Conservation (phyloP, 2,797 vertebrate genomes). For the Hyperoplus immaculatus region DNA sequence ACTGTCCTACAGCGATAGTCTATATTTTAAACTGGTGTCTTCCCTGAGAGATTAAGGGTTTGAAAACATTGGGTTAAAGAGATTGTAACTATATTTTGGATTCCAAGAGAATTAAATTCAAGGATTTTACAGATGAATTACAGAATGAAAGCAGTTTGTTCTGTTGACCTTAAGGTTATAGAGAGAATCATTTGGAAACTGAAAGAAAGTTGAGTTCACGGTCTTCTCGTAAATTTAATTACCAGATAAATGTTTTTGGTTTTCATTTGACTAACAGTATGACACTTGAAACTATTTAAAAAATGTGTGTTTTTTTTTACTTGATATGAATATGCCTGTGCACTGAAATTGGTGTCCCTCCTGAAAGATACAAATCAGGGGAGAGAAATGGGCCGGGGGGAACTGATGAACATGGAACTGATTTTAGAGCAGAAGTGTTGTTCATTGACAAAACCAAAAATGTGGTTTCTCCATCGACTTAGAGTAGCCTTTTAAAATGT, state of each 20-base stretch:
- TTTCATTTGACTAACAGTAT: constrained; percentile 45
- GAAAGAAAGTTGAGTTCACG: not conserved
- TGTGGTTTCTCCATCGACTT: too few species aligned
- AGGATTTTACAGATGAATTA: not conserved
- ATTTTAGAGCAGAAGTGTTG: constrained; percentile 21
- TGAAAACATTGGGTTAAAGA: not conserved
- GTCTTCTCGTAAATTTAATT: constrained; percentile 11
- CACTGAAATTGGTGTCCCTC: constrained; percentile 12
- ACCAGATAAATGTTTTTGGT: constrained; percentile 38
- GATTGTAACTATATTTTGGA: constrained; percentile 5
- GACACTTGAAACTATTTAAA: not conserved
- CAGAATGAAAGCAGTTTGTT: not conserved
- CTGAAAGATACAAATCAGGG: constrained; percentile 27
- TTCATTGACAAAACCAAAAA: too few species aligned
- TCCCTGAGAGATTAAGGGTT: not conserved
- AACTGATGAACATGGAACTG: constrained; percentile 48
- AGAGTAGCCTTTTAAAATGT: too few species aligned
- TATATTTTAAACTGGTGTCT: constrained; percentile 38
- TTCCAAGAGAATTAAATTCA: constrained; percentile 11
- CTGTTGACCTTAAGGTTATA: not conserved
- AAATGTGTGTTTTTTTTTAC: constrained; percentile 38
- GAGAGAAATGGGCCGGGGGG: not conserved
- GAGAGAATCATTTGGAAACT: constrained; percentile 1
- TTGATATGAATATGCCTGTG: constrained; percentile 20
- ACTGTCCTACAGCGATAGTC: constrained; percentile 45